Evolutionary conservation across 1,140 invertebrate species (phyloP).

Genomic region (Hydropsyche tenuis): DNA sequence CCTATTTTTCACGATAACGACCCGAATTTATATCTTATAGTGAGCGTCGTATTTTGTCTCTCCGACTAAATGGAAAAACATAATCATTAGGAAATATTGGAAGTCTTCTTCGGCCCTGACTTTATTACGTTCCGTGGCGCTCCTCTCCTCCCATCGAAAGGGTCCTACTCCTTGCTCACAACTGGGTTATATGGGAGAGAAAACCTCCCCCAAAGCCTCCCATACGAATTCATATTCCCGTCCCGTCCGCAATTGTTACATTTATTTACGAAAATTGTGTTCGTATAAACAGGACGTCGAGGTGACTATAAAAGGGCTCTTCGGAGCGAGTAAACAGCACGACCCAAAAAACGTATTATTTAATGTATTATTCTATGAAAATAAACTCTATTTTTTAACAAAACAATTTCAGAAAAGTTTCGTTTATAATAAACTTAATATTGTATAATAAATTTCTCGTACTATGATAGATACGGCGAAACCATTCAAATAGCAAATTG

Average conservation of each 20-base stretch:
- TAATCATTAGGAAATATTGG: slow-evolving; percentile 34
- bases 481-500: no score
- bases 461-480: no score
- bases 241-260: slow-evolving; percentile 36
- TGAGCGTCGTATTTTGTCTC: slow-evolving; percentile 29
- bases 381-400: no score
- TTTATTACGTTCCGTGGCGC: slow-evolving; percentile 26
- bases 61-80: slow-evolving; percentile 29
- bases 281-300: slow-evolving; percentile 35
- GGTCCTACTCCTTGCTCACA: no score
- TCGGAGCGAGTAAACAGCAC: slow-evolving; percentile 40
- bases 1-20: slow-evolving; percentile 26
- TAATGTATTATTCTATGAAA: no score
- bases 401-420: no score
- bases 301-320: slow-evolving; percentile 29
- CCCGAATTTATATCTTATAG: slow-evolving; percentile 14
- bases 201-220: no score
- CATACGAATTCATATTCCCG: slow-evolving; percentile 33
- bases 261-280: slow-evolving; percentile 46
- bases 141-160: neutral
- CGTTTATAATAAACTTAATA: no score
- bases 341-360: no score
- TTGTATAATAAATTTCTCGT: no score
- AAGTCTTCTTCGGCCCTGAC: slow-evolving; percentile 18
- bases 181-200: no score